These are phyloP conservation scores for Alouatta palliata DNA, from an alignment of 2,113 vertebrate genomes.

Conservation along the genomic window DNA sequence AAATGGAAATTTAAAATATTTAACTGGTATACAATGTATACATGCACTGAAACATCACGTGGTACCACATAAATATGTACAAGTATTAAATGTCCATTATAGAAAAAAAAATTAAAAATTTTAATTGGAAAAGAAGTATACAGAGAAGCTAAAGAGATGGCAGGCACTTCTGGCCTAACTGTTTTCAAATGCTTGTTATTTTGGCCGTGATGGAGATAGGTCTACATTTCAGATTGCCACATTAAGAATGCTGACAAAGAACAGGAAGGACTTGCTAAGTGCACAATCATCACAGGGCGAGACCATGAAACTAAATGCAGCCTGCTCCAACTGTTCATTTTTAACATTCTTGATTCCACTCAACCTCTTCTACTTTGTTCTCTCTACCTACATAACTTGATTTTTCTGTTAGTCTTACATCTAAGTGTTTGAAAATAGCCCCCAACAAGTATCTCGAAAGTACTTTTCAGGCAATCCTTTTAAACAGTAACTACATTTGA, in stretches of 20 bases:
- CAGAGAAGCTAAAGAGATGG: constrained; percentile 24
- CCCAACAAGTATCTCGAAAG: neutral
- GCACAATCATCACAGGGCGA: neutral
- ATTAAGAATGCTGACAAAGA: neutral
- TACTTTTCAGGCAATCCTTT: neutral
- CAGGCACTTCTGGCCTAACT: constrained; percentile 16
- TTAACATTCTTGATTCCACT: neutral
- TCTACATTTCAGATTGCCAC: neutral
- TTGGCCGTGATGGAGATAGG: neutral
- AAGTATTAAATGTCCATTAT: neutral
- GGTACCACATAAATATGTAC: neutral
- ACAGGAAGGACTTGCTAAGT: neutral
- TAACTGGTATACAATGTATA: neutral
- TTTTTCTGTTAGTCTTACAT: neutral
- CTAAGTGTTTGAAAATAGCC: neutral
- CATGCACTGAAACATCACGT: neutral
- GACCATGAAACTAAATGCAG: too few relatives aligned
- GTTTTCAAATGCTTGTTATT: constrained; percentile 65
- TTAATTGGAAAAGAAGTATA: neutral
- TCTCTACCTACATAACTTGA: neutral
- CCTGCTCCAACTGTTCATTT: neutral
- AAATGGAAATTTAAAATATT: neutral
- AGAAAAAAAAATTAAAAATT: neutral
- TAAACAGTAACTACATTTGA: constrained; percentile 59
- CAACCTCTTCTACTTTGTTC: neutral